Conservation (phyloP, 2,888 invertebrate genomes). For the Pecten maximus region DNA sequence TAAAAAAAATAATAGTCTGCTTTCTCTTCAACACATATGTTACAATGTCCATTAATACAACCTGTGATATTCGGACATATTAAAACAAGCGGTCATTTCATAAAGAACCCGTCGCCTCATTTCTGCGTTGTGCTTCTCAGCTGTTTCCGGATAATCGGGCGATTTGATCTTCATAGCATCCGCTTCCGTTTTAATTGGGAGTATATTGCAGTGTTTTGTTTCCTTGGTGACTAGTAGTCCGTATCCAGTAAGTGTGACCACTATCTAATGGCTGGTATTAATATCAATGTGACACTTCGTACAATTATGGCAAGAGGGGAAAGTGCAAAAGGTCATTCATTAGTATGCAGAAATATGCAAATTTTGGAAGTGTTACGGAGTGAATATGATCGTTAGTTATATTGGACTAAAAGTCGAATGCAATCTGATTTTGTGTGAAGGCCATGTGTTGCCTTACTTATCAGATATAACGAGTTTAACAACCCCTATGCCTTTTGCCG, state of each 20-base stretch:
- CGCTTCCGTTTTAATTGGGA: background rate
- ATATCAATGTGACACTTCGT: background rate
- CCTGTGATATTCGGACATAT: background rate
- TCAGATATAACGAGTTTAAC: background rate
- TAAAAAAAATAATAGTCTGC: background rate
- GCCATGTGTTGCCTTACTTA: background rate
- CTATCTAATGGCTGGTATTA: background rate
- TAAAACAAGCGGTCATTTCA: background rate
- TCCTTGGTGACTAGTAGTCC: background rate
- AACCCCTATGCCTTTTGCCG: background rate
- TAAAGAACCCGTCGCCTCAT: background rate
- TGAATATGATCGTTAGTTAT: background rate
- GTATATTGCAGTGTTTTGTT: background rate
- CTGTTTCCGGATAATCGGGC: background rate
- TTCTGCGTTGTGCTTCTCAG: background rate
- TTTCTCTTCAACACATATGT: background rate
- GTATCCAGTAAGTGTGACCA: background rate
- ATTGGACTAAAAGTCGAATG: conserved; percentile 7
- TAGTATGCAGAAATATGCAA: conserved; percentile 22
- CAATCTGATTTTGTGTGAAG: conserved; percentile 4
- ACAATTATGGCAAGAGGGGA: background rate
- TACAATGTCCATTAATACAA: background rate
- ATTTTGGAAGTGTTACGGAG: background rate
- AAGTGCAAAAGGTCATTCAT: conserved; percentile 11
- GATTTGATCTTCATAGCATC: conserved; percentile 19